Percentiles rank a stretch among this genome's conserved stretches.
phyloP scores from a whole-genome alignment of 2,797 vertebrate species.

The Muraenolepis orangiensis region DNA sequence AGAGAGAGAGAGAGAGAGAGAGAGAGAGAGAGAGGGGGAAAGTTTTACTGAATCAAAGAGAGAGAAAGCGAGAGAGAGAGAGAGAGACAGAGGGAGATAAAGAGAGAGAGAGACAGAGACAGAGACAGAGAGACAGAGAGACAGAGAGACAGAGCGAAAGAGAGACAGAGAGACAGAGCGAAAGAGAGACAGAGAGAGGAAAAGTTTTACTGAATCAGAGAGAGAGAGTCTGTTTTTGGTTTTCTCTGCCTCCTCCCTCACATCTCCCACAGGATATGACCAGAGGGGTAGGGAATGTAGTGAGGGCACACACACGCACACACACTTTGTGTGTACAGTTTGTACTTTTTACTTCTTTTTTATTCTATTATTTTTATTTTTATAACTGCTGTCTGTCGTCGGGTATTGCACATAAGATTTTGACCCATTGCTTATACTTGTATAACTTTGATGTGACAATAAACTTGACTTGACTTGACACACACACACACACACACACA shows the following conservation, averaged over 20 bases:
- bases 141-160: neutral
- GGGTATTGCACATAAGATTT: no score
- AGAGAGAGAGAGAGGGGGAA: neutral
- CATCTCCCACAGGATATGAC: slow-evolving; percentile 7
- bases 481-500: no score
- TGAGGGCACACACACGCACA: neutral
- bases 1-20: neutral
- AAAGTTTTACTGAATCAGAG: no score
- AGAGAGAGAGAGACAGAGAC: neutral
- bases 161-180: neutral
- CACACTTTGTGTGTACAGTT: no score
- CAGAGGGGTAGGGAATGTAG: slow-evolving; percentile 3
- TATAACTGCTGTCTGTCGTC: no score
- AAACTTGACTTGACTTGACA: no score
- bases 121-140: neutral
- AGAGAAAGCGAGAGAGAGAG: neutral
- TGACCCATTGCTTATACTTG: no score
- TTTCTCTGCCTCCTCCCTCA: neutral
- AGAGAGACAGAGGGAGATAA: neutral
- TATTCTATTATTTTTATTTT: no score
- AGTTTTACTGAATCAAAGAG: neutral
- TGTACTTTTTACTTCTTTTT: no score
- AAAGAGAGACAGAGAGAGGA: neutral
- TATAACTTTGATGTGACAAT: no score
- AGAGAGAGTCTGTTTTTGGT: slow-evolving; percentile 7